Conservation (phyloP, 2,113 vertebrate genomes). For the Paraplagusia blochii region DNA sequence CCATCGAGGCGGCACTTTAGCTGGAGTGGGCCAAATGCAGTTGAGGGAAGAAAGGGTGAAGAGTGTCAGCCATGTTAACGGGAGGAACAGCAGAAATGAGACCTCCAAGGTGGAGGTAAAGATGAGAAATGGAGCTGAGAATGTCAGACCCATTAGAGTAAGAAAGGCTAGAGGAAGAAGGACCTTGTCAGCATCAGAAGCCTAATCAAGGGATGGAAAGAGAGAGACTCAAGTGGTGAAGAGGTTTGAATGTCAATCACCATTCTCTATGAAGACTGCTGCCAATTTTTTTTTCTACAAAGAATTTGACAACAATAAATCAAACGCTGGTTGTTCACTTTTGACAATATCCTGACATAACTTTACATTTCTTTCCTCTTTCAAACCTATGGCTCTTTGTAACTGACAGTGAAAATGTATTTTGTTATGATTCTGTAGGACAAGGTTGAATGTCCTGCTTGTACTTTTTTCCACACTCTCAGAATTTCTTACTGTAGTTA, state of each 20-base stretch:
- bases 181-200: constrained; percentile 22
- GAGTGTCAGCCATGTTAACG: constrained; percentile 58
- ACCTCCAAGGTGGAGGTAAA: constrained; percentile 19
- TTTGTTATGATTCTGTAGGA: too few species aligned
- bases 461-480: too few species aligned
- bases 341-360: too few species aligned
- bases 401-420: too few species aligned
- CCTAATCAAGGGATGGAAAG: constrained; percentile 27
- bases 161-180: constrained; percentile 35
- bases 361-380: too few species aligned
- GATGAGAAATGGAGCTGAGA: constrained; percentile 20
- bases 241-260: constrained; percentile 24
- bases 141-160: constrained; percentile 57
- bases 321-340: too few species aligned
- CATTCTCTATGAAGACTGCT: not conserved
- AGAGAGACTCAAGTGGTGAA: constrained; percentile 13
- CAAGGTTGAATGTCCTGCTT: too few species aligned
- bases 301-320: constrained; percentile 15
- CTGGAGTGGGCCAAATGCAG: constrained; percentile 38
- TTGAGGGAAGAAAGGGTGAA: constrained; percentile 39
- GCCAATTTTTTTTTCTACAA: constrained; percentile 7
- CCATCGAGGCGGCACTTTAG: constrained; percentile 53
- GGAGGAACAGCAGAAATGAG: constrained; percentile 35
- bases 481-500: not conserved
- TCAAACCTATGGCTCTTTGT: too few species aligned